Conservation (phyloP, 2,888 invertebrate species). For the Cosmopolites sordidus region DNA sequence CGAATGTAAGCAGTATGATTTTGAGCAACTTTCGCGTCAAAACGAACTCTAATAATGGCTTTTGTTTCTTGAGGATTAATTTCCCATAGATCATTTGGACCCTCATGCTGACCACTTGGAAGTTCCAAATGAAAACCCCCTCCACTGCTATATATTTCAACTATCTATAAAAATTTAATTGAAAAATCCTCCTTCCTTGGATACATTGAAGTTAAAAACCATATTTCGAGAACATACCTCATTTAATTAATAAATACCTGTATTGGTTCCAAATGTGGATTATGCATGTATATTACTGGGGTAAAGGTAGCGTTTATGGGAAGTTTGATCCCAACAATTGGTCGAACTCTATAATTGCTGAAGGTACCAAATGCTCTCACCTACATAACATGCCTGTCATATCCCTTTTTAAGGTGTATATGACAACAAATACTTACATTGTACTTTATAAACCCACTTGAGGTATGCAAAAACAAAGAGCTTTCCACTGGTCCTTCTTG, state of each 20-base stretch:
- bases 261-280: constrained; percentile 83
- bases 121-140: constrained; percentile 85
- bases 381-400: constrained; percentile 44
- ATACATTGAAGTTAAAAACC: neutral
- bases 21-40: constrained; percentile 70
- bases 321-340: constrained; percentile 84
- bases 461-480: constrained; percentile 89
- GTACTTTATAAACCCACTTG: constrained; percentile 86
- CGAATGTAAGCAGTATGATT: constrained; percentile 84
- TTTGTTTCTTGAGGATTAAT: constrained; percentile 86
- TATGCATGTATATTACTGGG: constrained; percentile 87
- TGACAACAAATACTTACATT: constrained; percentile 53
- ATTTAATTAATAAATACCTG: constrained; percentile 58
- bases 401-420: neutral
- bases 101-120: constrained; percentile 73
- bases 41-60: constrained; percentile 81
- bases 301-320: constrained; percentile 88
- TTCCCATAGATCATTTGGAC: constrained; percentile 81
- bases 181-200: neutral
- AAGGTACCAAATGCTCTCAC: constrained; percentile 81
- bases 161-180: constrained; percentile 52
- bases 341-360: constrained; percentile 87
- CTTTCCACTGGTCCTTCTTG: constrained; percentile 84
- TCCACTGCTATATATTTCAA: constrained; percentile 82
- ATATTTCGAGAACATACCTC: constrained; percentile 19